Evolutionary conservation across 2,888 invertebrate species (phyloP).

Genomic region (Synergus laeviventris): DNA sequence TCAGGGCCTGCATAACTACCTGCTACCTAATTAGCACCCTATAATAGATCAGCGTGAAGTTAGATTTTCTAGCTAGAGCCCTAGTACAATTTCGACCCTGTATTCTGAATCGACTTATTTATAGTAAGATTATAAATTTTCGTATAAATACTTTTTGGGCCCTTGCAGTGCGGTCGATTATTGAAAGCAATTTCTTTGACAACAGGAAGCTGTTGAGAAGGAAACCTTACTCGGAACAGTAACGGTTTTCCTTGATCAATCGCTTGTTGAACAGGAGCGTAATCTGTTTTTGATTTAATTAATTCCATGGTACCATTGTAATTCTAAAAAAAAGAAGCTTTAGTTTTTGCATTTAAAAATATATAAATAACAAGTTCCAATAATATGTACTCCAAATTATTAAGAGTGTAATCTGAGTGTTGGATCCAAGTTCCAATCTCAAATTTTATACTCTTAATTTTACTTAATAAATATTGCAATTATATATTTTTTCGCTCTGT

Average conservation of each 20-base stretch:
- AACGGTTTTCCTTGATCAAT: slow-evolving; percentile 63
- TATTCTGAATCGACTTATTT: too few species aligned
- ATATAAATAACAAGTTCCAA: background rate
- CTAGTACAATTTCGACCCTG: too few species aligned
- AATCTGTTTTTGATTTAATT: slow-evolving; percentile 61
- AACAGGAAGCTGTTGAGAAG: slow-evolving; percentile 66
- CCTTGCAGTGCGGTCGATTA: slow-evolving; percentile 61
- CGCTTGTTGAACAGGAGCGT: slow-evolving; percentile 55
- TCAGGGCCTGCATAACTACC: too few species aligned
- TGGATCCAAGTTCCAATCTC: too few species aligned
- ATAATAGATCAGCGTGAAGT: too few species aligned
- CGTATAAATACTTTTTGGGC: slow-evolving; percentile 60
- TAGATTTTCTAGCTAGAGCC: too few species aligned
- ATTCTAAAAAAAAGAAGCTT: slow-evolving; percentile 57
- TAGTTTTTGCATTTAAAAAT: background rate
- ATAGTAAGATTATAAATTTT: background rate
- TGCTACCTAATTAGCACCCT: too few species aligned
- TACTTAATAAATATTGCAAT: too few species aligned
- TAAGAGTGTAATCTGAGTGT: too few species aligned
- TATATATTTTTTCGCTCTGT: too few species aligned
- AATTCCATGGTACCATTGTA: slow-evolving; percentile 69
- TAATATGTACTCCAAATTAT: too few species aligned
- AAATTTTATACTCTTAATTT: too few species aligned
- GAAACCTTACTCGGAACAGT: slow-evolving; percentile 67
- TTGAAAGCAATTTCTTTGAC: slow-evolving; percentile 67